Evolutionary conservation across 2,888 invertebrate genomes (phyloP), one percentile per base, ranked within the genome.

Genomic region (Fissipunctia ypsillon): DNA sequence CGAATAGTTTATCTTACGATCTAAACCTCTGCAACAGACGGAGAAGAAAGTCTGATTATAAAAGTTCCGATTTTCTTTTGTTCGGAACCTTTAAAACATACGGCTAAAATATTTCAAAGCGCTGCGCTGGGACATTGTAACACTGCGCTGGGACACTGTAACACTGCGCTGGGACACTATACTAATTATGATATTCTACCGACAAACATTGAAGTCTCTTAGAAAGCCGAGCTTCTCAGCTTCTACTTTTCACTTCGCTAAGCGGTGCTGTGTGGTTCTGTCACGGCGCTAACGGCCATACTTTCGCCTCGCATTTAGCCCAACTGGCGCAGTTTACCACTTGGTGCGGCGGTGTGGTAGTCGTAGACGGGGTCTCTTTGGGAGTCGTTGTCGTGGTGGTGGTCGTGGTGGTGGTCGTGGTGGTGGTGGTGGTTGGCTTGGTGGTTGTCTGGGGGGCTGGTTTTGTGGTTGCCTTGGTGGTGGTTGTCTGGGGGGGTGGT

Each of bases 271-370:
- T 35, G 50, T 31, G n/a, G 38, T 38, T 43, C 19, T 22, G 16
- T 38, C 10, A n/a, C 12, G 12, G 4, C n/a, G 5, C 4, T 25
- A 25, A n/a, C 35, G 28, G 25, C 78, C 81, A 76, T 31, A 25
- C 0, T 31, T 54, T 75, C 16, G 9, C 4, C 16, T 54, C 25
- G 28, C 81, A 79, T 2, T 57, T 61, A 9, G 78, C 75, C 31
- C 2, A 66, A 9, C 19, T 16, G 10, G 25, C 31, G 19, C 78
- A n/a, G n/a, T n/a, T n/a, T n/a, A n/a, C n/a, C n/a, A n/a, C n/a
- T n/a, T n/a, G n/a, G n/a, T n/a, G n/a, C n/a, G n/a, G n/a, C 9
- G 28, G 43, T 43, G 35, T 19, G 2, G 50, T 16, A n/a, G n/a
- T n/a, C n/a, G n/a, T n/a, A n/a, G n/a, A n/a, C n/a, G n/a, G n/a